These are phyloP conservation scores for Lota lota DNA, from an alignment of 2,113 vertebrate genomes.

Conservation along the genomic window DNA sequence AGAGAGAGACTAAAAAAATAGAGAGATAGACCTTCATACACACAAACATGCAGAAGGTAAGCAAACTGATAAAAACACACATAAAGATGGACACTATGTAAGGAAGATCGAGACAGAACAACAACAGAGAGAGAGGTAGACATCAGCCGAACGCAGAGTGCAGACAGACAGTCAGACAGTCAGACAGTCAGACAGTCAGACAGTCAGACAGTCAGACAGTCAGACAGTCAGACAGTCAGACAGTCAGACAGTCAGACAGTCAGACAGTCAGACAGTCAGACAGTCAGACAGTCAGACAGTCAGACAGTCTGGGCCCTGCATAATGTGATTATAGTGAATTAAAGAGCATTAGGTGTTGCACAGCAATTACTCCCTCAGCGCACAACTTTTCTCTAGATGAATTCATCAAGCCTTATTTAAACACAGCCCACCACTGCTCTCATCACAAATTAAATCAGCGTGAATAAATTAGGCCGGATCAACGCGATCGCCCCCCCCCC, in stretches of 20 bases:
- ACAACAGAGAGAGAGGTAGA: not conserved
- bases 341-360: conserved; percentile 47
- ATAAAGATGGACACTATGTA: not conserved
- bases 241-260: conserved; percentile 21
- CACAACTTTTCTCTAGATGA: conserved; percentile 44
- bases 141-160: not conserved
- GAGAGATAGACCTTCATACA: no score
- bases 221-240: conserved; percentile 23
- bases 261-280: conserved; percentile 13
- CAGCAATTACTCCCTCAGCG: conserved; percentile 51
- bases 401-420: conserved; percentile 53
- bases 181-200: conserved; percentile 7
- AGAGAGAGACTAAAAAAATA: no score
- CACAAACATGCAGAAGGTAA: no score
- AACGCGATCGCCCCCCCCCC: conserved; percentile 8
- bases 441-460: conserved; percentile 47
- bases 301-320: conserved; percentile 3
- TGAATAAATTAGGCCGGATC: conserved; percentile 46
- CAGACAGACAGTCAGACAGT: conserved; percentile 9
- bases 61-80: not conserved
- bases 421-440: conserved; percentile 28
- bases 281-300: conserved; percentile 14
- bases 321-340: conserved; percentile 56
- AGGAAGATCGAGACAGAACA: not conserved
- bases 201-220: conserved; percentile 18